Percentiles rank a stretch among this genome's conserved stretches.
phyloP scores from a whole-genome alignment of 23 tunicate species.

The Styela clava region DNA sequence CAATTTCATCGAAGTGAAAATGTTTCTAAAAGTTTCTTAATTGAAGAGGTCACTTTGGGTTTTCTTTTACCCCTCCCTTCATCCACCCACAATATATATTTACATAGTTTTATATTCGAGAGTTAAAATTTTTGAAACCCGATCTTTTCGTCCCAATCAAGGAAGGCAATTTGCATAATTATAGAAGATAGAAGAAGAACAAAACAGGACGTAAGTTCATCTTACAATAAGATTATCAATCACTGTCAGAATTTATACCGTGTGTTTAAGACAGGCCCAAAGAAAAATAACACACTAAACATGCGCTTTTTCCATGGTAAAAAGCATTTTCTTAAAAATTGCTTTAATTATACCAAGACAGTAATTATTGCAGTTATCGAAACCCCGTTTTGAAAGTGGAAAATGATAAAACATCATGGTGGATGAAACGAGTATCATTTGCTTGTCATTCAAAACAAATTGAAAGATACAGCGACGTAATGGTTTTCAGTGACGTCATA shows the following conservation, averaged over 20 bases:
- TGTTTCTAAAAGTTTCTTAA: too few species aligned
- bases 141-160: neutral
- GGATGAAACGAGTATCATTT: too few species aligned
- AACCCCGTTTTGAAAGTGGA: conserved; percentile 24
- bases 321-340: neutral
- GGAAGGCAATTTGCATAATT: neutral
- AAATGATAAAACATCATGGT: neutral
- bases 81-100: too few species aligned
- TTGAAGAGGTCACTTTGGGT: too few species aligned
- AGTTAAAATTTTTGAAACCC: neutral
- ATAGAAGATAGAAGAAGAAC: neutral
- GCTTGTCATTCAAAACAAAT: too few species aligned
- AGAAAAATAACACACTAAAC: neutral
- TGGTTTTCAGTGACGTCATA: too few species aligned
- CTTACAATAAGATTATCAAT: neutral
- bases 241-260: neutral
- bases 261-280: neutral
- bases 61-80: too few species aligned
- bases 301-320: neutral
- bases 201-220: neutral
- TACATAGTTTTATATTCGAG: neutral
- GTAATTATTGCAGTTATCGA: conserved; percentile 13
- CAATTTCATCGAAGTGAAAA: too few species aligned
- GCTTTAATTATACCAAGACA: conserved; percentile 1
- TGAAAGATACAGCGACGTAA: too few species aligned